phyloP scores from a whole-genome alignment of 2,113 vertebrate genomes.

The Pleuronectes platessa region DNA sequence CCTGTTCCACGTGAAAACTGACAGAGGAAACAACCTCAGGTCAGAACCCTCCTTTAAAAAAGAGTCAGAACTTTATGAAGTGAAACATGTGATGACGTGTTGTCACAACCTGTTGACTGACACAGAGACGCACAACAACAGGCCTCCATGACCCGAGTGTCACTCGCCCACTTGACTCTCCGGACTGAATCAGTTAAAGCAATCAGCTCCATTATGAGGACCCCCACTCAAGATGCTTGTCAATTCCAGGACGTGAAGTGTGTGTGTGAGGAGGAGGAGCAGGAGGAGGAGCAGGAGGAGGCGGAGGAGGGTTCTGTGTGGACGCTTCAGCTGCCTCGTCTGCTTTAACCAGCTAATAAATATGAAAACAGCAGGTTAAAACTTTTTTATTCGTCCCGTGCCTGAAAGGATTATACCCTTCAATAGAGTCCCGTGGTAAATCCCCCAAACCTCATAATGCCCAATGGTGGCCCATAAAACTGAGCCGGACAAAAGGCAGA shows the following conservation, averaged over 20 bases:
- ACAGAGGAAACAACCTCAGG: slow-evolving; percentile 8
- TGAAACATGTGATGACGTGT: slow-evolving; percentile 11
- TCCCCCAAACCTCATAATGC: slow-evolving; percentile 91
- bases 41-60: not conserved
- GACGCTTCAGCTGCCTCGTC: slow-evolving; percentile 84
- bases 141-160: slow-evolving; percentile 22
- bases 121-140: not conserved
- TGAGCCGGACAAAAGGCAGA: slow-evolving; percentile 83
- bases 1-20: not conserved
- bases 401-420: slow-evolving; percentile 88
- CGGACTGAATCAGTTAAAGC: slow-evolving; percentile 54
- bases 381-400: slow-evolving; percentile 84
- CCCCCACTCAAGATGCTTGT: slow-evolving; percentile 24
- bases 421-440: slow-evolving; percentile 91
- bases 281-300: not conserved
- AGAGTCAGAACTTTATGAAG: not conserved
- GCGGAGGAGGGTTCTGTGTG: slow-evolving; percentile 20
- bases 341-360: slow-evolving; percentile 85
- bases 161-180: slow-evolving; percentile 64
- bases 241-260: slow-evolving; percentile 42
- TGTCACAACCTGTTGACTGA: slow-evolving; percentile 53
- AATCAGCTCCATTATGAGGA: slow-evolving; percentile 36
- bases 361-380: slow-evolving; percentile 91
- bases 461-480: slow-evolving; percentile 91
- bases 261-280: not conserved